These are phyloP conservation scores for Pseudoips prasinana DNA, from an alignment of 2,888 invertebrate species.

Conservation along the genomic window DNA sequence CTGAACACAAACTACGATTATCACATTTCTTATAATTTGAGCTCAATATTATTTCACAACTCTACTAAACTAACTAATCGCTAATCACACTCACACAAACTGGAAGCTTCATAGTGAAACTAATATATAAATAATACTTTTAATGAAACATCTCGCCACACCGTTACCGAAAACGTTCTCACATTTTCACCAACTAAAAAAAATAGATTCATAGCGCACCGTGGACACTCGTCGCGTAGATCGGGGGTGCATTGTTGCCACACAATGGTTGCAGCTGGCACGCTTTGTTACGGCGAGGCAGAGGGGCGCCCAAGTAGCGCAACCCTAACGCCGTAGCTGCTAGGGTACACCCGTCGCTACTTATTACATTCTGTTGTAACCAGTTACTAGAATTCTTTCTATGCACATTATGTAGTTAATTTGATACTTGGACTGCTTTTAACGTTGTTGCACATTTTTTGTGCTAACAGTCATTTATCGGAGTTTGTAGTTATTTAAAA, in stretches of 20 bases:
- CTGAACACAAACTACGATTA: no score
- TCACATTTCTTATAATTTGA: no score
- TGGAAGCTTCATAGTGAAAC: no score
- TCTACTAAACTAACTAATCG: no score
- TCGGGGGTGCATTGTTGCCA: slow-evolving; percentile 39
- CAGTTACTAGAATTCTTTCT: slow-evolving; percentile 9
- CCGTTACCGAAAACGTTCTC: not conserved
- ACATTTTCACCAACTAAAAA: not conserved
- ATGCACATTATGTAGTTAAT: slow-evolving; percentile 8
- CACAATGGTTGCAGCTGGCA: slow-evolving; percentile 50
- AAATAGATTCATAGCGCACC: slow-evolving; percentile 4
- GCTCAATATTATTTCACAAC: no score
- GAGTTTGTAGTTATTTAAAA: no score
- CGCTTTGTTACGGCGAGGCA: slow-evolving; percentile 19
- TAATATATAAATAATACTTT: no score
- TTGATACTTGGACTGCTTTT: slow-evolving; percentile 4
- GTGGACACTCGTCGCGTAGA: slow-evolving; percentile 31
- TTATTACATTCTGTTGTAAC: slow-evolving; percentile 2
- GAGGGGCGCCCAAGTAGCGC: slow-evolving; percentile 21
- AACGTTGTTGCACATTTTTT: not conserved
- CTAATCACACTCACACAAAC: no score
- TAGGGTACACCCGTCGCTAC: not conserved
- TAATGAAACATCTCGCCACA: no score
- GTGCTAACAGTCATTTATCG: not conserved
- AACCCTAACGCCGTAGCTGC: slow-evolving; percentile 9